Percentiles rank a stretch among this genome's conserved stretches.
phyloP scores from a whole-genome alignment of 2,888 invertebrate genomes.

The Yponomeuta evonymella region DNA sequence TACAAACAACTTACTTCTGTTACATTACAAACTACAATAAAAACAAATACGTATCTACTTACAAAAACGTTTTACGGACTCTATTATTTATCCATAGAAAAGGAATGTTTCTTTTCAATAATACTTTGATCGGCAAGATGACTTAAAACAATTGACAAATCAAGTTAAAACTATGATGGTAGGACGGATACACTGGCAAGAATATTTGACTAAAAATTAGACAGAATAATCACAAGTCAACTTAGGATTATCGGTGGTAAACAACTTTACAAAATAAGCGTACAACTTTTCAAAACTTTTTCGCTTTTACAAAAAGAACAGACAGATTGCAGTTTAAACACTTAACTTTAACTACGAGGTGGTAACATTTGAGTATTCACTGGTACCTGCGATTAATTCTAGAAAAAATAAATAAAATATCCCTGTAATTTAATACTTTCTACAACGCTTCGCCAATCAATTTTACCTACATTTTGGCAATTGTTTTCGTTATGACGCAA shows the following conservation, averaged over 20 bases:
- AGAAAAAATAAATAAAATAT: slow-evolving; percentile 20
- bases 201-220: slow-evolving; percentile 26
- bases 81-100: slow-evolving; percentile 21
- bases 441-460: not conserved
- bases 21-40: slow-evolving; percentile 25
- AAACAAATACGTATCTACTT: slow-evolving; percentile 18
- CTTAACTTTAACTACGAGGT: slow-evolving; percentile 32
- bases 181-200: slow-evolving; percentile 64
- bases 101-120: slow-evolving; percentile 34
- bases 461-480: slow-evolving; percentile 1
- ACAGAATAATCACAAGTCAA: slow-evolving; percentile 24
- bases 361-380: slow-evolving; percentile 53
- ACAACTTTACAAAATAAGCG: slow-evolving; percentile 36
- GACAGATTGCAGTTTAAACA: slow-evolving; percentile 20
- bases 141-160: slow-evolving; percentile 17
- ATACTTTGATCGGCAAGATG: slow-evolving; percentile 70
- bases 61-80: slow-evolving; percentile 24
- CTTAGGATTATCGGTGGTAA: slow-evolving; percentile 21
- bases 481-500: not conserved
- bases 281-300: slow-evolving; percentile 28
- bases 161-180: slow-evolving; percentile 41
- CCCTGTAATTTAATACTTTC: slow-evolving; percentile 17
- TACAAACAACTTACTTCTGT: slow-evolving; percentile 33
- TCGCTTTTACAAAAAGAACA: not conserved
- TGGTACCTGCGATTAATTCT: slow-evolving; percentile 39